A percentile compares a stretch with the other conserved stretches of the same genome.
Conservation (phyloP, 2,113 vertebrate genomes). For the Phrynosoma blainvillii region DNA sequence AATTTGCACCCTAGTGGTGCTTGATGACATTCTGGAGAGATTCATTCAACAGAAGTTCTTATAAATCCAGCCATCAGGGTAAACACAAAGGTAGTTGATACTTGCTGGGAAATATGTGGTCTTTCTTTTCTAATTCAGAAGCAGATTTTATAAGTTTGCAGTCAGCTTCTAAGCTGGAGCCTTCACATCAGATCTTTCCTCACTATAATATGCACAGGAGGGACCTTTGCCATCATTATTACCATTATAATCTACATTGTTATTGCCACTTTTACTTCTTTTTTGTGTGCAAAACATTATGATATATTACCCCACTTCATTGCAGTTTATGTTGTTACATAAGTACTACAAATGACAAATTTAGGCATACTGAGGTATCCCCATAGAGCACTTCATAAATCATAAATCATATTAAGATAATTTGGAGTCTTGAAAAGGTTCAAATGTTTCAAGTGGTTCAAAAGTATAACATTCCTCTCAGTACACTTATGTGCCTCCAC, state of each 20-base stretch:
- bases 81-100: neutral
- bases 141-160: neutral
- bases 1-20: too few species aligned
- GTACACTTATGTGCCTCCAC: neutral
- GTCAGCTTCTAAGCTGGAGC: neutral
- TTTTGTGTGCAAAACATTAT: conserved; percentile 26
- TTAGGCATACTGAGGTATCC: conserved; percentile 45
- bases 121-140: conserved; percentile 26
- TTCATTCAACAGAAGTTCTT: neutral
- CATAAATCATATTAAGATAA: conserved; percentile 41
- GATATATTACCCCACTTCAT: conserved; percentile 45
- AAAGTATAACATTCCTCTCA: conserved; percentile 18
- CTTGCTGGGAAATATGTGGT: neutral
- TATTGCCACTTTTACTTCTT: conserved; percentile 32
- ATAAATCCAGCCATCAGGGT: neutral
- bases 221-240: conserved; percentile 18
- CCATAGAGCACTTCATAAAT: conserved; percentile 47
- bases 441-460: conserved; percentile 17
- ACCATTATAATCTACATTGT: conserved; percentile 23
- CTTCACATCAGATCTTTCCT: conserved; percentile 13
- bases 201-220: neutral
- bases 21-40: neutral
- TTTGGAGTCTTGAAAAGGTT: conserved; percentile 37
- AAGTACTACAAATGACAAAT: conserved; percentile 51
- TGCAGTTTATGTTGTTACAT: conserved; percentile 21